Evolutionary conservation across 2,888 invertebrate genomes (phyloP), one percentile per base, ranked within the genome.

Genomic region (Eristalis intricaria): DNA sequence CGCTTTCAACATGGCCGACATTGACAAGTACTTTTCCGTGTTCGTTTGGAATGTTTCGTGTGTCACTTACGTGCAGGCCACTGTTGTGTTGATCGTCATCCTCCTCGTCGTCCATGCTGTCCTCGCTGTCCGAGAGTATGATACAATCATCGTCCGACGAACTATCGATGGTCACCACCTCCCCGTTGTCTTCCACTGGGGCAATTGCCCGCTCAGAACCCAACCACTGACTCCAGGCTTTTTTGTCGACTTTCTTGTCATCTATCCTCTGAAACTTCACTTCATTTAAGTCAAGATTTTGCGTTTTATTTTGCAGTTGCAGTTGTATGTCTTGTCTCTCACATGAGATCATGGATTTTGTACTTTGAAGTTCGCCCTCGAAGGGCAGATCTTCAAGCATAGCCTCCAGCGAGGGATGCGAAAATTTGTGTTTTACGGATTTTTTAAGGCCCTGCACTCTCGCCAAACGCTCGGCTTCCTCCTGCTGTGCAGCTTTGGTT

Each of bases 21-120:
- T 99, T 99, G 70, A 99, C 97, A 86, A 98, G 94, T 15, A 99
- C 98, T 26, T 98, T 94, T 0, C 99, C 99, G 91, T 97, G 95
- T 88, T 97, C 97, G 93, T 99, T 98, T 0, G 97, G 97, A 89
- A 96, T 94, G 93, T 99, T 99, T 91, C 97, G 97, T 7, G 96
- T 94, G 93, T 99, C 99, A 91, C 98, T 98, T 5, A 98, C 98
- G 92, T 99, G 99, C 93, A 97, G 95, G 61, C 97, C 98, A 89
- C 98, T 98, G 92, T 98, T 98, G 88, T 96, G 95, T 1, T 97
- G 96, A 94, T 99, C 99, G 89, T 97, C 97, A n/a, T 95, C 94
- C 64, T 94, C 95, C 89, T 96, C 96, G n/a, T 96, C 96, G 89
- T 96, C 96, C 64, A 96, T 96, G 29, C 95, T 96, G 88, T 96